Evolutionary conservation across 1,140 invertebrate species (phyloP).

Genomic region (Sarcophaga bullata): DNA sequence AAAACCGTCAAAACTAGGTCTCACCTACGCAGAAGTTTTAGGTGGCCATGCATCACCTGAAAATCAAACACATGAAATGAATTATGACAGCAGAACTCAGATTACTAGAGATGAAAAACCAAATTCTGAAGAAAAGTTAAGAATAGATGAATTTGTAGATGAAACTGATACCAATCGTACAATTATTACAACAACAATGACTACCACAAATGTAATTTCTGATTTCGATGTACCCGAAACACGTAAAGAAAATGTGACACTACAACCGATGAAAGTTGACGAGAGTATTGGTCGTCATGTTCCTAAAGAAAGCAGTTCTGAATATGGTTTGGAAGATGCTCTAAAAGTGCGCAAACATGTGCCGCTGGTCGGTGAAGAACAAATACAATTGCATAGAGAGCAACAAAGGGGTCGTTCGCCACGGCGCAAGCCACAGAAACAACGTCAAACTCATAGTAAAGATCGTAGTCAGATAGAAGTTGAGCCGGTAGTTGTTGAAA

Average conservation of each 20-base stretch:
- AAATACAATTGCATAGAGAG: slow-evolving; percentile 48
- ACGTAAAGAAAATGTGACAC: neutral
- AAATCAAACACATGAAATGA: slow-evolving; percentile 45
- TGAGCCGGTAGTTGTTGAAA: slow-evolving; percentile 40
- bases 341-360: neutral
- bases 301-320: slow-evolving; percentile 45
- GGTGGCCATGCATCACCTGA: slow-evolving; percentile 65
- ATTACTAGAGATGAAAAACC: neutral
- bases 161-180: slow-evolving; percentile 1
- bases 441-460: slow-evolving; percentile 35
- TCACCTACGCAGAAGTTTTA: slow-evolving; percentile 68
- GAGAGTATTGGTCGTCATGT: neutral
- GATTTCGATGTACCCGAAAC: neutral
- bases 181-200: slow-evolving; percentile 37
- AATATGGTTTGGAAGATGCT: slow-evolving; percentile 31
- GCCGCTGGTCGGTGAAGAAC: slow-evolving; percentile 34
- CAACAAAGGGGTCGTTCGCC: slow-evolving; percentile 58
- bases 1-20: slow-evolving; percentile 65
- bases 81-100: neutral
- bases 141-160: slow-evolving; percentile 41
- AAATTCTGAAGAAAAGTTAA: slow-evolving; percentile 1
- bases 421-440: slow-evolving; percentile 49
- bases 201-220: slow-evolving; percentile 7
- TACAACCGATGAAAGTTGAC: neutral
- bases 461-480: neutral